Conservation (phyloP, 2,888 invertebrate species). For the Muscina levida region DNA sequence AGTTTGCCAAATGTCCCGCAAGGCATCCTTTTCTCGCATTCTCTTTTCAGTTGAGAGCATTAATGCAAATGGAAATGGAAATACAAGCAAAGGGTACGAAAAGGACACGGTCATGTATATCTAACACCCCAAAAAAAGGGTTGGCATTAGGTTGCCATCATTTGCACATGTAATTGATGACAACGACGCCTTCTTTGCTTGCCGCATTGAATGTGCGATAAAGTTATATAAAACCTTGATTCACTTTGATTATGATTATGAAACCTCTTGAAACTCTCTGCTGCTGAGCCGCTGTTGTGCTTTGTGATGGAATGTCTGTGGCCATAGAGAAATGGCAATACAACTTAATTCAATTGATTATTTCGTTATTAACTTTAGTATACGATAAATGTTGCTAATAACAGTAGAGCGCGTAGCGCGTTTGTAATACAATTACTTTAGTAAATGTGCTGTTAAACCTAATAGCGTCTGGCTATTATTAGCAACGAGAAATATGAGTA, state of each 20-base stretch:
- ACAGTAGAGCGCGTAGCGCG: neutral
- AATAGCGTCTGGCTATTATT: slow-evolving; percentile 32
- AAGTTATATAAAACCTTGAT: neutral
- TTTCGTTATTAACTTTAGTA: neutral
- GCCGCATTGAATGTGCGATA: neutral
- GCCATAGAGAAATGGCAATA: too few relatives aligned
- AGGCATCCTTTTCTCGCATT: slow-evolving; percentile 39
- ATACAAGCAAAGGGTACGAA: neutral
- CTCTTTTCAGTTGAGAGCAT: neutral
- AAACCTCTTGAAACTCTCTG: too few relatives aligned
- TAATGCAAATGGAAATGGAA: slow-evolving; percentile 12
- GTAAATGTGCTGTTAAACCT: slow-evolving; percentile 4
- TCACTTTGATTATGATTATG: too few relatives aligned
- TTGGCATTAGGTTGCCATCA: slow-evolving; percentile 17
- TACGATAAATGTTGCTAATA: neutral
- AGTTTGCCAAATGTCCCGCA: slow-evolving; percentile 45
- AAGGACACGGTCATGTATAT: neutral
- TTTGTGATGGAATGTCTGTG: too few relatives aligned
- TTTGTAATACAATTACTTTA: neutral
- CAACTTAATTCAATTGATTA: slow-evolving; percentile 11
- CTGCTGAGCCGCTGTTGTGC: too few relatives aligned
- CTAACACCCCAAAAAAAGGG: neutral
- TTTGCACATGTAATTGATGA: slow-evolving; percentile 27
- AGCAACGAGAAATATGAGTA: neutral
- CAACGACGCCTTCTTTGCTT: neutral